A percentile compares a stretch with the other conserved stretches of the same genome.
Conservation (phyloP, 2,113 vertebrate species). For the Falco punctatus region DNA sequence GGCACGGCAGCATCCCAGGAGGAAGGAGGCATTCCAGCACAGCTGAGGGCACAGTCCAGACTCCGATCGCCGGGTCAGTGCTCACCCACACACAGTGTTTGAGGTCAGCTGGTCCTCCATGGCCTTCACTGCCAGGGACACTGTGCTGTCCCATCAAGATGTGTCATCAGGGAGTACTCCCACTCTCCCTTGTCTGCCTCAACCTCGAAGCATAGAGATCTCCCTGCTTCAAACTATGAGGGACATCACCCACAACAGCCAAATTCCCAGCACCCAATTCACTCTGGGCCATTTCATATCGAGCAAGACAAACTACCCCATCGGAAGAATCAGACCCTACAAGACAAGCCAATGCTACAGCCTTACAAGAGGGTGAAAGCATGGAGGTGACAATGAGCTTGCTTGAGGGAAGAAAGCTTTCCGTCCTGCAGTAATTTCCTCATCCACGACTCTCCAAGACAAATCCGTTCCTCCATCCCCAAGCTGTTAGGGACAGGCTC, state of each 20-base stretch:
- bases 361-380: neutral
- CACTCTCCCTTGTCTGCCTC: neutral
- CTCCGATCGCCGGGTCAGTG: neutral
- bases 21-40: neutral
- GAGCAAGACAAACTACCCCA: neutral
- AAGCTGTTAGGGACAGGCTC: neutral
- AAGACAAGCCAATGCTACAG: neutral
- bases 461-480: accelerated
- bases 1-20: neutral
- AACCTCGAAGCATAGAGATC: accelerated
- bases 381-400: accelerated
- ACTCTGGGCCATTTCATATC: neutral
- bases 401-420: neutral
- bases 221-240: neutral
- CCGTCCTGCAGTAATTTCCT: neutral
- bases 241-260: neutral
- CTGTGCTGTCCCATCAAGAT: neutral
- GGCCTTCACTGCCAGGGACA: neutral
- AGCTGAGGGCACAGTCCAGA: accelerated
- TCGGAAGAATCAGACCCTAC: neutral
- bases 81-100: accelerated
- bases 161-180: neutral
- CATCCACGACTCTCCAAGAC: neutral
- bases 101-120: neutral
- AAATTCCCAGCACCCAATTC: neutral